Percentiles rank a stretch among this genome's conserved stretches.
phyloP scores from a whole-genome alignment of 1,140 invertebrate genomes.

The Trachymyrmex cornetzi region DNA sequence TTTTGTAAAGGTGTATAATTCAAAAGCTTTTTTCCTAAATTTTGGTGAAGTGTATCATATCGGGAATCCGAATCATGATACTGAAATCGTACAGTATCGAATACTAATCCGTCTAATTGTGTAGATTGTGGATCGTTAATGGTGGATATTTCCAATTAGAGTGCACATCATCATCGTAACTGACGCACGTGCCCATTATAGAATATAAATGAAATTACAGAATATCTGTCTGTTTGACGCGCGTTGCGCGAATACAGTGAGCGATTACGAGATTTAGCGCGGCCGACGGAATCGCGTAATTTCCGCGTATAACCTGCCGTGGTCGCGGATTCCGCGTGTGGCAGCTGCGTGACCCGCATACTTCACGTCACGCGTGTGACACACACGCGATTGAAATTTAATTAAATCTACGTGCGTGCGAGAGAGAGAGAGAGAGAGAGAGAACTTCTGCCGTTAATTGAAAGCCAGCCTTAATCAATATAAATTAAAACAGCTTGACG shows the following conservation, averaged over 20 bases:
- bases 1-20: not conserved
- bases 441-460: constrained; percentile 54
- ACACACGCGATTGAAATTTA: constrained; percentile 72
- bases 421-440: not conserved
- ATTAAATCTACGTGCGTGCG: constrained; percentile 57
- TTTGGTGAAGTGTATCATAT: not conserved
- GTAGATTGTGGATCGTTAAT: constrained; percentile 43
- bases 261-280: constrained; percentile 60
- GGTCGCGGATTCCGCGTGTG: constrained; percentile 49
- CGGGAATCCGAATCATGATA: constrained; percentile 16
- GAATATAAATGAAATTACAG: constrained; percentile 62
- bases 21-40: not conserved
- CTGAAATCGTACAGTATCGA: constrained; percentile 36
- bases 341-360: constrained; percentile 59
- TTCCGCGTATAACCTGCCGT: constrained; percentile 41
- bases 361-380: constrained; percentile 43
- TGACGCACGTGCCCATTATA: constrained; percentile 37
- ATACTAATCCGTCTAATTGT: constrained; percentile 51
- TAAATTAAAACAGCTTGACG: constrained; percentile 63
- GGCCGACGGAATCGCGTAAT: constrained; percentile 55
- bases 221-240: constrained; percentile 33
- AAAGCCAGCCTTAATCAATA: constrained; percentile 68
- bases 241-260: constrained; percentile 28
- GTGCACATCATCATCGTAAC: constrained; percentile 37
- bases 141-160: constrained; percentile 59